These are phyloP conservation scores for Dromius quadrimaculatus DNA, from an alignment of 2,888 invertebrate genomes.

Conservation along the genomic window DNA sequence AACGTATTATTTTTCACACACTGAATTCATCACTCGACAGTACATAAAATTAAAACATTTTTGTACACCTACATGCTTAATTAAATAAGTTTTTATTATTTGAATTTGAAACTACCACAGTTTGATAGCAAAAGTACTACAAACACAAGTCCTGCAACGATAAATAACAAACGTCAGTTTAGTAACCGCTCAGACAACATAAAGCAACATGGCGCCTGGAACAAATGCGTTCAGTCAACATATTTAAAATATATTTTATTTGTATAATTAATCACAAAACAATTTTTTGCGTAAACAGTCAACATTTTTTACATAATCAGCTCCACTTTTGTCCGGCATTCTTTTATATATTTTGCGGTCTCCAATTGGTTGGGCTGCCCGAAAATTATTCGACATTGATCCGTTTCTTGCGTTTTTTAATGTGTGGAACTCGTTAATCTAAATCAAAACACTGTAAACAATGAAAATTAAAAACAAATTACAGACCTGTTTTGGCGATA, in stretches of 20 bases:
- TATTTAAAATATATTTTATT: background rate
- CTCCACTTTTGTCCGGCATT: slow-evolving; percentile 67
- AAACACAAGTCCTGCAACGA: slow-evolving; percentile 51
- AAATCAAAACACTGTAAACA: slow-evolving; percentile 54
- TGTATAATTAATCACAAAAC: background rate
- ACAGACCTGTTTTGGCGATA: slow-evolving; percentile 78
- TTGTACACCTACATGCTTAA: slow-evolving; percentile 43
- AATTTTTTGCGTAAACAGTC: background rate
- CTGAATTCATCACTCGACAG: slow-evolving; percentile 34
- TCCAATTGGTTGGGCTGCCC: slow-evolving; percentile 75
- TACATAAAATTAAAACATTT: slow-evolving; percentile 7
- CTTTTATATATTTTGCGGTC: slow-evolving; percentile 76
- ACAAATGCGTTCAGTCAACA: slow-evolving; percentile 1
- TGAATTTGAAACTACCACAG: slow-evolving; percentile 21
- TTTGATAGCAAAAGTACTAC: slow-evolving; percentile 47
- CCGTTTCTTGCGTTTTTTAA: slow-evolving; percentile 73
- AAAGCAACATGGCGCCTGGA: background rate
- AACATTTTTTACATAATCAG: slow-evolving; percentile 61
- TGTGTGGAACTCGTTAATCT: slow-evolving; percentile 76
- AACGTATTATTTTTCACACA: slow-evolving; percentile 46
- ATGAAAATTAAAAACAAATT: no score
- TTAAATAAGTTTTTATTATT: slow-evolving; percentile 11
- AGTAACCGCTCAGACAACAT: slow-evolving; percentile 37
- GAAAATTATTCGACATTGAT: slow-evolving; percentile 77
- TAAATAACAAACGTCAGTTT: slow-evolving; percentile 53